Percentiles rank a stretch among this genome's conserved stretches.
These are phyloP conservation scores for Drosophila ficusphila DNA, from an alignment of 1,140 invertebrate species.

Conservation along the genomic window DNA sequence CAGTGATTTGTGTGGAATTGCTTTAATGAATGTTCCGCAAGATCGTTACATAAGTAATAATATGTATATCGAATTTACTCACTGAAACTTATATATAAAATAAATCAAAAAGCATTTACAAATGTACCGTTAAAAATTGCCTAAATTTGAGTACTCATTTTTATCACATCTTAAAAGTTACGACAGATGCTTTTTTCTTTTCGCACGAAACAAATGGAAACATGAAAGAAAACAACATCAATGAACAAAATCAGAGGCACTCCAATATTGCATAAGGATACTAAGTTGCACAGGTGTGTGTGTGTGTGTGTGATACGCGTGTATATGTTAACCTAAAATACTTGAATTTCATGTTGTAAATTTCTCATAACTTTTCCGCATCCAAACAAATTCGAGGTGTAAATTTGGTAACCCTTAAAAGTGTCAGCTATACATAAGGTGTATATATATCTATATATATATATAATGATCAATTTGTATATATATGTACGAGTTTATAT, in stretches of 20 bases:
- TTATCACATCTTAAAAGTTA: conserved; percentile 77
- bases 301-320: conserved; percentile 50
- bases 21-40: conserved; percentile 61
- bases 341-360: conserved; percentile 45
- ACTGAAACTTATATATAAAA: conserved; percentile 63
- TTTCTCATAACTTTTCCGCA: conserved; percentile 51
- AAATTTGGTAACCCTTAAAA: conserved; percentile 53
- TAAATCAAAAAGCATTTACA: conserved; percentile 79
- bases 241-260: conserved; percentile 81
- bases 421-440: conserved; percentile 37
- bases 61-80: conserved; percentile 53
- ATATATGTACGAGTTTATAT: conserved; percentile 67
- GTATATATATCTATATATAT: conserved; percentile 60
- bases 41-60: conserved; percentile 57
- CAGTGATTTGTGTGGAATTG: conserved; percentile 63
- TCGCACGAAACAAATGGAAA: conserved; percentile 48
- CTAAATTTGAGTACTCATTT: conserved; percentile 77
- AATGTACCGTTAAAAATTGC: conserved; percentile 72
- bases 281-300: conserved; percentile 75
- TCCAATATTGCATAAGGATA: conserved; percentile 84
- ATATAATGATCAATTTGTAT: conserved; percentile 55
- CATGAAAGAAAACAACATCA: conserved; percentile 43
- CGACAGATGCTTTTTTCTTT: conserved; percentile 60
- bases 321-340: conserved; percentile 37
- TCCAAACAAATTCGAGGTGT: conserved; percentile 49